Conservation (phyloP, 2,113 vertebrate genomes). For the Oncorhynchus keta region DNA sequence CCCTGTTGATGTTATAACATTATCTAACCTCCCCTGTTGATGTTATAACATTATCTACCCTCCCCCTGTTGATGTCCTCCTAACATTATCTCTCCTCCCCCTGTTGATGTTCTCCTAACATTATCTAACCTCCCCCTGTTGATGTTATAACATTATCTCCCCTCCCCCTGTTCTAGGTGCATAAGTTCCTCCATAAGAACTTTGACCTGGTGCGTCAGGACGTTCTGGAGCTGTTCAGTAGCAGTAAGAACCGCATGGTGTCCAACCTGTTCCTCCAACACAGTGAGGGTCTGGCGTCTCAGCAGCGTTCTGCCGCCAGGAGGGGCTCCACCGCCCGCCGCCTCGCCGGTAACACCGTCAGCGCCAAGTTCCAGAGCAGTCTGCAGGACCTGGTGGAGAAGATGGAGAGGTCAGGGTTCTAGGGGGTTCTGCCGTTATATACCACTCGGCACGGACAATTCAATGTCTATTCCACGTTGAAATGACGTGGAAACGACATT, state of each 20-base stretch:
- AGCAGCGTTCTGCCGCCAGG: conserved; percentile 79
- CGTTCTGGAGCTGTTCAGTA: conserved; percentile 88
- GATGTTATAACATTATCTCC: too few species aligned
- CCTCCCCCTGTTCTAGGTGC: conserved; percentile 73
- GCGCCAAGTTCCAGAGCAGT: conserved; percentile 91
- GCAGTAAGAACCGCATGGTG: conserved; percentile 90
- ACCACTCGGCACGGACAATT: too few species aligned
- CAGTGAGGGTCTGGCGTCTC: conserved; percentile 71
- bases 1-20: too few species aligned
- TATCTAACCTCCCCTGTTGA: too few species aligned
- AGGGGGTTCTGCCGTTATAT: not conserved
- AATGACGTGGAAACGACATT: too few species aligned
- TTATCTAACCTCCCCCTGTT: too few species aligned
- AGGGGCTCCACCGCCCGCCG: conserved; percentile 83
- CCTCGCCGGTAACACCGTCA: conserved; percentile 89
- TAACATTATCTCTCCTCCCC: too few species aligned
- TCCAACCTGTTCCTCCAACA: conserved; percentile 88
- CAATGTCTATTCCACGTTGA: too few species aligned
- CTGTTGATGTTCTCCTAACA: too few species aligned
- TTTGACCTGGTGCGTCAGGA: conserved; percentile 94
- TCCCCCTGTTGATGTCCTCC: too few species aligned
- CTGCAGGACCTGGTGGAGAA: conserved; percentile 93
- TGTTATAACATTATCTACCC: too few species aligned
- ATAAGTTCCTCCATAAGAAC: conserved; percentile 97
- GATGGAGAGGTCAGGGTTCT: conserved; percentile 84